phyloP scores from a whole-genome alignment of 2,888 invertebrate species.

The Brachynemurus nebulosus region DNA sequence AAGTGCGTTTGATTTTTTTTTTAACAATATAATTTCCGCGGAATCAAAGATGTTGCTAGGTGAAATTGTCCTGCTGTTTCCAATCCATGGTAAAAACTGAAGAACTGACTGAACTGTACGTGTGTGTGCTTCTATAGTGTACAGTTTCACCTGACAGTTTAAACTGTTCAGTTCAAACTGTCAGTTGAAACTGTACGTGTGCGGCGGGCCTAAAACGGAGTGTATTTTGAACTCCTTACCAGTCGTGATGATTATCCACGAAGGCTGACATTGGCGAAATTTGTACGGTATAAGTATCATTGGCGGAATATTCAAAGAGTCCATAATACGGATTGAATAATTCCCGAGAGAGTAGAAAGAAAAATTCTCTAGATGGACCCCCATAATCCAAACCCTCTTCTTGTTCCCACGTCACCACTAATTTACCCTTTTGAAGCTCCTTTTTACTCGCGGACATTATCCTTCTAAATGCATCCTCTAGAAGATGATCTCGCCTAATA shows the following conservation, averaged over 20 bases:
- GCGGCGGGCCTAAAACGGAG: no score
- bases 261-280: conserved; percentile 93
- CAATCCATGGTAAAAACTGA: no score
- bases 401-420: conserved; percentile 87
- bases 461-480: conserved; percentile 92
- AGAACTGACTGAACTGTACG: no score
- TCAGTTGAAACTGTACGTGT: no score
- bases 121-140: no score
- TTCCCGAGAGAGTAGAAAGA: conserved; percentile 92
- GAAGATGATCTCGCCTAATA: conserved; percentile 79
- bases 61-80: no score
- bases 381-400: conserved; percentile 98
- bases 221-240: no score
- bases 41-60: no score
- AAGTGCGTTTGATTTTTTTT: no score
- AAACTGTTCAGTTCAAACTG: no score
- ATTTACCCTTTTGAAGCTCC: conserved; percentile 86
- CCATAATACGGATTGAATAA: conserved; percentile 98
- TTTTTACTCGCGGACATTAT: conserved; percentile 95
- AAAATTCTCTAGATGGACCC: conserved; percentile 94
- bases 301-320: conserved; percentile 94
- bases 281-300: conserved; percentile 94
- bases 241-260: conserved; percentile 93
- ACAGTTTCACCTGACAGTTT: no score
- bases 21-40: no score